Evolutionary conservation across 1,140 invertebrate genomes (phyloP), one percentile per base, ranked within the genome.

Genomic region (Lutraria rhynchaena): DNA sequence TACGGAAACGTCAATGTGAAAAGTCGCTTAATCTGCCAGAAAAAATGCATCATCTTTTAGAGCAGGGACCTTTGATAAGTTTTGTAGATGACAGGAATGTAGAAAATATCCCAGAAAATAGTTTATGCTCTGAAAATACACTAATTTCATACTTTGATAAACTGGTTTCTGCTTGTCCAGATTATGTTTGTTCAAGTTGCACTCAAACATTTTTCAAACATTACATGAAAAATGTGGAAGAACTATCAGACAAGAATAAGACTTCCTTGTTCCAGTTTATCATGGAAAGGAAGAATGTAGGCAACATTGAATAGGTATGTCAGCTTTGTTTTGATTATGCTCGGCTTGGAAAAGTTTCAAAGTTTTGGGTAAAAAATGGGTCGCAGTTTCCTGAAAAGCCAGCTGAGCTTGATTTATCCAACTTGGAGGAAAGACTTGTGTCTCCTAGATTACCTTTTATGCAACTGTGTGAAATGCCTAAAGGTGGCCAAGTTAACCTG

Each of bases 351-450:
- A 57, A 82, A 82, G 27, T 63, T n/a, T 69, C 78, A 33, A 58
- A 81, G 60, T 33, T 81, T 65, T 81, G 67, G 65, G 19, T 15
- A 58, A 7, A 19, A 35, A 85, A 83, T 83, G 84, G 84, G 15
- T 46, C 80, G 24, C 46, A 63, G 31, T 85, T 85, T 80, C 75
- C 75, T 44, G 35, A 29, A 35, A 80, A 53, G 31, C 83, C 83
- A 5, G 19, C 22, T 15, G 73, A 84, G 61, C 53, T 86, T 49
- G 58, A 60, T 13, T 33, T 78, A 4, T 57, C 61, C 7, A 53
- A 67, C 57, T 57, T 78, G n/a, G 75, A 78, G 41, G 75, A 78
- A 37, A 65, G 57, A 22, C 37, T 76, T 17, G 73, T 76, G 15
- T 61, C 57, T 29, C 57, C 46, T 19, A 76, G 57, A 24, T 22